phyloP scores from a whole-genome alignment of 2,888 invertebrate species.

The Epiblema foenella region DNA sequence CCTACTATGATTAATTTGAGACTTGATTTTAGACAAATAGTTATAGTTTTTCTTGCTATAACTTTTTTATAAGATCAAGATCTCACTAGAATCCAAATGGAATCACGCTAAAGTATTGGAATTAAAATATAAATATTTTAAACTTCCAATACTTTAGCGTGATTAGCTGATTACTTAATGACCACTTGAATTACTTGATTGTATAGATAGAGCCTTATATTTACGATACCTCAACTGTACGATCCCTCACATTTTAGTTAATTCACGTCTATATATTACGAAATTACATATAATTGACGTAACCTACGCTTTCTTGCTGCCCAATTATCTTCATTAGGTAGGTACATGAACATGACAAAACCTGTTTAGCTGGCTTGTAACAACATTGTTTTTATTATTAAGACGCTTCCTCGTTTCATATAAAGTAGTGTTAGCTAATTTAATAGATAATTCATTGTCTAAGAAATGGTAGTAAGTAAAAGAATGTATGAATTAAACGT shows the following conservation, averaged over 20 bases:
- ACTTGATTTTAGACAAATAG: no score
- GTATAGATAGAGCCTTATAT: background rate
- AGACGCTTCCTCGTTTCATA: background rate
- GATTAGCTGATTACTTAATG: background rate
- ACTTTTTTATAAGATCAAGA: no score
- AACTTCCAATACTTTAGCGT: background rate
- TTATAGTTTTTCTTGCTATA: no score
- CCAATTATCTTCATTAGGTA: conserved; percentile 16
- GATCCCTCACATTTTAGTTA: background rate
- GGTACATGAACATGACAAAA: conserved; percentile 21
- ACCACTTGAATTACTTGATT: background rate
- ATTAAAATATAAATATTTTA: no score
- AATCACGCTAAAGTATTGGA: no score
- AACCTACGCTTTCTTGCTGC: conserved; percentile 6
- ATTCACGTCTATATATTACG: conserved; percentile 8
- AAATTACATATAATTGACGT: conserved; percentile 12
- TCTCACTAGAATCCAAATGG: no score
- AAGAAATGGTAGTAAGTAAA: background rate
- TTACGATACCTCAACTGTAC: background rate
- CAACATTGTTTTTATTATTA: conserved; percentile 5
- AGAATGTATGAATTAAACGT: no score
- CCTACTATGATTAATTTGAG: no score
- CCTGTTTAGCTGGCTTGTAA: conserved; percentile 6
- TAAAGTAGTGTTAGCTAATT: background rate
- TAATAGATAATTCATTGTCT: background rate